phyloP scores from a whole-genome alignment of 2,888 invertebrate species.

The Oligia strigilis region DNA sequence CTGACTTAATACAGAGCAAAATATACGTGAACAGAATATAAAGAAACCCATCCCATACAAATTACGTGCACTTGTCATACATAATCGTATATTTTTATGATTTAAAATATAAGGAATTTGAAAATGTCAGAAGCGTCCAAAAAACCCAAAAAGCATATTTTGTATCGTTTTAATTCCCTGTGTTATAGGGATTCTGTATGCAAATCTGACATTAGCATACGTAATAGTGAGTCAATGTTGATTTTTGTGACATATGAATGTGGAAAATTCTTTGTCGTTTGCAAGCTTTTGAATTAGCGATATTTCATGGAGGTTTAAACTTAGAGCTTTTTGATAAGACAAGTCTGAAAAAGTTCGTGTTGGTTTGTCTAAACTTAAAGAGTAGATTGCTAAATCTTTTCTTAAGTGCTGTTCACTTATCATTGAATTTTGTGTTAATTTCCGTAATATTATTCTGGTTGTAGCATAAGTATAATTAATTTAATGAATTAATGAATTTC shows the following conservation, averaged over 20 bases:
- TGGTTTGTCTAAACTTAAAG: background rate
- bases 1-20: conserved; percentile 55
- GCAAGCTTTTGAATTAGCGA: conserved; percentile 15
- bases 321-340: background rate
- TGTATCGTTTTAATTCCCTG: conserved; percentile 47
- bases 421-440: background rate
- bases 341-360: background rate
- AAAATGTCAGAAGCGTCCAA: conserved; percentile 22
- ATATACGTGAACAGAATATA: conserved; percentile 55
- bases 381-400: background rate
- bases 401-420: background rate
- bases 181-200: conserved; percentile 35
- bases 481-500: too few species aligned
- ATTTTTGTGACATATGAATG: conserved; percentile 31
- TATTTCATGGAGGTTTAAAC: background rate
- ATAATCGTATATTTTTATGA: conserved; percentile 32
- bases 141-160: conserved; percentile 22
- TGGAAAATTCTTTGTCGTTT: conserved; percentile 7
- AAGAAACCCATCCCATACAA: conserved; percentile 22
- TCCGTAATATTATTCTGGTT: too few species aligned
- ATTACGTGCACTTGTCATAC: conserved; percentile 20
- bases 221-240: conserved; percentile 43
- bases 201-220: conserved; percentile 57
- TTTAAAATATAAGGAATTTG: conserved; percentile 20
- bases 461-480: background rate